A percentile compares a stretch with the other conserved stretches of the same genome.
phyloP scores from a whole-genome alignment of 1,140 invertebrate genomes.

The Limonius californicus region DNA sequence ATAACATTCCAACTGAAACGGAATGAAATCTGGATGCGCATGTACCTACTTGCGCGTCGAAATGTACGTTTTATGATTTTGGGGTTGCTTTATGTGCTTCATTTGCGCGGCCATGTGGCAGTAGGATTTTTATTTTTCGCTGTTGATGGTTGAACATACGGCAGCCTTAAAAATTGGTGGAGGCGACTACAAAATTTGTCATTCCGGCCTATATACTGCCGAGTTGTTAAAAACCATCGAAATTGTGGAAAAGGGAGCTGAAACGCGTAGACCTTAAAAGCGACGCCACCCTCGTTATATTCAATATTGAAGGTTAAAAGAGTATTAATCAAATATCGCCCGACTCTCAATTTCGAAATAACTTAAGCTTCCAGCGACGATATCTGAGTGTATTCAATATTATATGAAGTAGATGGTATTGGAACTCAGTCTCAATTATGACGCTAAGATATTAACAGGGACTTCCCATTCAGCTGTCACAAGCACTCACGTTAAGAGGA shows the following conservation, averaged over 20 bases:
- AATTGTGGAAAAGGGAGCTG: no score
- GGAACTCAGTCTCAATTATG: constrained; percentile 4
- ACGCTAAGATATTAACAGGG: background rate
- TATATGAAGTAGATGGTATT: constrained; percentile 1
- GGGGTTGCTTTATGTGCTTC: constrained; percentile 12
- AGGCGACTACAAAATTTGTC: no score
- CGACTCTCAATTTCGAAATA: no score
- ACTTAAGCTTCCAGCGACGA: no score
- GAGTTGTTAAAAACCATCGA: background rate
- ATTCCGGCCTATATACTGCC: background rate
- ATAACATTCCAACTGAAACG: constrained; percentile 1
- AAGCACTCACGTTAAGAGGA: constrained; percentile 8
- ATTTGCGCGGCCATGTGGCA: background rate
- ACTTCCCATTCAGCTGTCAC: constrained; percentile 3
- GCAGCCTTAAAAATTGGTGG: no score
- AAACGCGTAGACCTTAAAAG: no score
- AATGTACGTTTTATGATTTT: constrained; percentile 13
- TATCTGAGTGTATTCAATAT: background rate
- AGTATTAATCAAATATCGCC: no score
- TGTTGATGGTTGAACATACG: no score
- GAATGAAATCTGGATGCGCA: constrained; percentile 5
- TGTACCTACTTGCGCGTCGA: background rate
- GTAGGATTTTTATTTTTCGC: background rate
- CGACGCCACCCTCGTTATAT: no score
- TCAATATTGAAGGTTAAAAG: no score